Evolutionary conservation across 2,797 vertebrate species (phyloP), one percentile per base, ranked within the genome.

Genomic region (Xiphorhynchus erythropygius): DNA sequence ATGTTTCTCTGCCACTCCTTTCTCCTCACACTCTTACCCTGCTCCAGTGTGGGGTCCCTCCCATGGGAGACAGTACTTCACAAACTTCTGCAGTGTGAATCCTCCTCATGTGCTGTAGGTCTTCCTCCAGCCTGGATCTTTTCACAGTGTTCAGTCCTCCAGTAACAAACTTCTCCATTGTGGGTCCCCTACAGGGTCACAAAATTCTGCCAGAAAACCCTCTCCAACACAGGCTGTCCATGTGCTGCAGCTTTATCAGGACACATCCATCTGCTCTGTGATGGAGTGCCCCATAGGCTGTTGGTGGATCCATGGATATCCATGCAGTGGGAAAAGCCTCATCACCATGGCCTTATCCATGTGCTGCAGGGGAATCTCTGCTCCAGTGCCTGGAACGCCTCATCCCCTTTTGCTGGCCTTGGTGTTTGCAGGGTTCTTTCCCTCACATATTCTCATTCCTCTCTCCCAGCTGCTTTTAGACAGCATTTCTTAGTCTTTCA

Each of bases 71-170:
- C 11, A 56, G 22, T 33, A 9, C 55, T 56, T 14, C 22, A 24
- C 9, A 32, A 37, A 59, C 14, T 32, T 50, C 27, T 32, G 18
- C 37, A 32, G 11, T 14, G 5, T 22, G 37, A 9, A 3, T 65
- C 37, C 14, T 65, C 39, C 42, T 84, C 35, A 44, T 22, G 32
- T 41, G 25, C 25, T 49, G 35, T 32, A 35, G 50, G 6, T 64
- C 32, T 49, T 19, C n/a, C 10, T 68, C 28, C n/a, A 59, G 37
- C 0, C 0, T 59, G 28, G 27, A n/a, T 59, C 11, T 27, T 65
- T 46, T 39, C n/a, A 46, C 11, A 25, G 19, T 28, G 55, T 15
- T 6, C 55, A 56, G n/a, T 56, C 55, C 55, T 56, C 18, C 55
- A 33, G 55, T 28, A 57, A 19, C 18, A 56, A 42, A 24, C 16